These are phyloP conservation scores for Falco novaeseelandiae DNA, from an alignment of 2,797 vertebrate genomes.

Conservation along the genomic window DNA sequence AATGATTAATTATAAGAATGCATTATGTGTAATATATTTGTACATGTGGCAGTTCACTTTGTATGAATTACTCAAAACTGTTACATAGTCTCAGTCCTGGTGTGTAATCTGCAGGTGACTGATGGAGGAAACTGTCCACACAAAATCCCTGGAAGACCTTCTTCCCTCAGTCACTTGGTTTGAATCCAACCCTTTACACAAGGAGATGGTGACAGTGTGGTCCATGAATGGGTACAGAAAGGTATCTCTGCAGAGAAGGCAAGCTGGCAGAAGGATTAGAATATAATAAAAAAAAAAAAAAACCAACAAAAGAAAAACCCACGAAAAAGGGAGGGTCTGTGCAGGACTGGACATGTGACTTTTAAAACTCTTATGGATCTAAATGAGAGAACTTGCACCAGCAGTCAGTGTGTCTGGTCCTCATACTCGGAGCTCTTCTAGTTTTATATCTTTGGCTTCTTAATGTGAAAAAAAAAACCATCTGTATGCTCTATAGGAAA, in stretches of 20 bases:
- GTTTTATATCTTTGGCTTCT: not conserved
- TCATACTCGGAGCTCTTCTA: not conserved
- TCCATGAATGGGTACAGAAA: not conserved
- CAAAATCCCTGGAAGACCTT: not conserved
- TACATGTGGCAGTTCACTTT: not conserved
- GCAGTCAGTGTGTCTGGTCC: not conserved
- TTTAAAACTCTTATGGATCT: not conserved
- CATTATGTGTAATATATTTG: not conserved
- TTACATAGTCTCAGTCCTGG: not conserved
- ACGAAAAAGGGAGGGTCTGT: not conserved
- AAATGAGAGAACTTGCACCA: not conserved
- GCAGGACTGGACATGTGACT: not conserved
- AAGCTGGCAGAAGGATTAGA: not conserved
- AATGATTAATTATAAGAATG: not conserved
- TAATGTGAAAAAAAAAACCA: not conserved
- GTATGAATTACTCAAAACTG: not conserved
- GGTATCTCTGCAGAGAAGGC: not conserved
- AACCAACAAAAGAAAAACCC: no score
- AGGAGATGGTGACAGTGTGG: not conserved
- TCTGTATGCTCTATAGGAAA: not conserved
- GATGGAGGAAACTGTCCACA: accelerated
- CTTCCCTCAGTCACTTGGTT: not conserved
- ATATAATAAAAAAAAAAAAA: not conserved
- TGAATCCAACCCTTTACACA: not conserved
- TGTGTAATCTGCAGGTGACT: not conserved